phyloP scores from a whole-genome alignment of 2,797 vertebrate genomes.

The Allobates femoralis region DNA sequence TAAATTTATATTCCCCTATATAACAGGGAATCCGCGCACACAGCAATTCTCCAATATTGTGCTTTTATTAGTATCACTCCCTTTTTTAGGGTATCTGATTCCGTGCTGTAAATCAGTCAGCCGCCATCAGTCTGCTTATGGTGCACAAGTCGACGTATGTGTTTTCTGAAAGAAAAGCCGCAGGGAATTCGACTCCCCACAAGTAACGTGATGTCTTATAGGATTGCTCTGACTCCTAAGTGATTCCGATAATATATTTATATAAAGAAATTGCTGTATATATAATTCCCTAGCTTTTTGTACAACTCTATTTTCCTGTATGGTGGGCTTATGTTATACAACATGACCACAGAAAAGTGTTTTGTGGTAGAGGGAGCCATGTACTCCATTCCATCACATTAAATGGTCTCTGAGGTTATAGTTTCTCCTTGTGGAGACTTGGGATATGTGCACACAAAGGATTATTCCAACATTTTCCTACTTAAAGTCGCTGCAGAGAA shows the following conservation, averaged over 20 bases:
- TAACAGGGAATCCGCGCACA: background rate
- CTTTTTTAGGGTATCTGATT: background rate
- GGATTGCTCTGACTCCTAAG: background rate
- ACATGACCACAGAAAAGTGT: background rate
- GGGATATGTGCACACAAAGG: no score
- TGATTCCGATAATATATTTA: background rate
- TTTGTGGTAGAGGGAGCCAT: background rate
- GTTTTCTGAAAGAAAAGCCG: background rate
- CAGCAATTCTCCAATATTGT: background rate
- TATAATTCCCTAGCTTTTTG: background rate
- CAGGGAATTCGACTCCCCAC: background rate
- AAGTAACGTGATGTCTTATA: background rate
- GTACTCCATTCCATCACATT: background rate
- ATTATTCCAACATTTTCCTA: no score
- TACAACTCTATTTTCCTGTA: background rate
- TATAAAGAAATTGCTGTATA: background rate
- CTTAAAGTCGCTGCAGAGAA: no score
- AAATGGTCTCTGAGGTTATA: no score
- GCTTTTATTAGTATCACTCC: background rate
- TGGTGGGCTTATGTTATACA: background rate
- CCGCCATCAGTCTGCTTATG: background rate
- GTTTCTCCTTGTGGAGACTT: no score
- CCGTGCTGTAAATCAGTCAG: slow-evolving; percentile 9
- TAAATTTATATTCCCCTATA: background rate
- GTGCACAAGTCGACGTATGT: background rate